phyloP scores from a whole-genome alignment of 2,797 vertebrate genomes.

The Typhlichthys subterraneus region DNA sequence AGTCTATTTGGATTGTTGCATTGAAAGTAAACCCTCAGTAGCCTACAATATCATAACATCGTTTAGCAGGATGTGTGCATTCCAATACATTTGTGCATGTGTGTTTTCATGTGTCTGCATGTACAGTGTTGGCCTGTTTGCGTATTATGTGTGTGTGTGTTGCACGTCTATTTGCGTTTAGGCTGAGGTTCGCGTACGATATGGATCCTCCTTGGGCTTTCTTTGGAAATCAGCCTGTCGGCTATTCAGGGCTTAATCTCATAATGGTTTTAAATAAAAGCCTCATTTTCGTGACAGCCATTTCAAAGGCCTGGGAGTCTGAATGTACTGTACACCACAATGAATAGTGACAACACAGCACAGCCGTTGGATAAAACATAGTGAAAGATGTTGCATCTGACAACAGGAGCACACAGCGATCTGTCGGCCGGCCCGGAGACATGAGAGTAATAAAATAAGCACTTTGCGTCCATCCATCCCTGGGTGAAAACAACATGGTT shows the following conservation, averaged over 20 bases:
- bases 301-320: constrained; percentile 52
- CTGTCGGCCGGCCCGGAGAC: constrained; percentile 7
- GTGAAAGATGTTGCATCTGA: no score
- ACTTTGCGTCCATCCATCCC: no score
- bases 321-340: constrained; percentile 43
- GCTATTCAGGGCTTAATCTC: constrained; percentile 47
- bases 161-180: not conserved
- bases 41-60: no score
- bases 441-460: no score
- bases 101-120: not conserved
- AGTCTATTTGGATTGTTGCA: no score
- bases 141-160: not conserved
- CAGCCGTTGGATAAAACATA: constrained; percentile 16
- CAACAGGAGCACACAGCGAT: constrained; percentile 4
- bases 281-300: constrained; percentile 49
- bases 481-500: no score
- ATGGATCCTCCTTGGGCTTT: constrained; percentile 10
- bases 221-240: constrained; percentile 46
- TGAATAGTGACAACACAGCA: constrained; percentile 32
- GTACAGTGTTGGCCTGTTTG: not conserved
- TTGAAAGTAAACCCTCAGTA: no score
- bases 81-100: constrained; percentile 6
- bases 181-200: constrained; percentile 25
- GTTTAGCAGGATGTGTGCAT: not conserved
- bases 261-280: constrained; percentile 57